Evolutionary conservation across 2,113 vertebrate species (phyloP).

Genomic region (Emydocephalus ijimae): DNA sequence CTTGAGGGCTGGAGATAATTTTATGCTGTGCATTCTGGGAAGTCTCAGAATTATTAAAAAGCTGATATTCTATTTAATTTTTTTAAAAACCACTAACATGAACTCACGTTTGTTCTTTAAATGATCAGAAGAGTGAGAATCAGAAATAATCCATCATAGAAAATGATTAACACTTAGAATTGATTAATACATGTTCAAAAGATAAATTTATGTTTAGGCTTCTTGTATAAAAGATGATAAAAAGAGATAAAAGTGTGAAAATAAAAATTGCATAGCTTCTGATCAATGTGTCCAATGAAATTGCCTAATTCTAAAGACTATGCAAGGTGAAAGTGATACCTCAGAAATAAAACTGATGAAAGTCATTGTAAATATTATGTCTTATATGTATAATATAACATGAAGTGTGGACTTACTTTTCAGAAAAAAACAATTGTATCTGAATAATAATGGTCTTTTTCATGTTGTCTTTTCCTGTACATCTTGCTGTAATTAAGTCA

Average conservation of each 20-base stretch:
- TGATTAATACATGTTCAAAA: not conserved
- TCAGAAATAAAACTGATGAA: constrained; percentile 26
- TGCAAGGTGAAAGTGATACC: constrained; percentile 5
- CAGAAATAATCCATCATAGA: constrained; percentile 12
- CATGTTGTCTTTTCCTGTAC: not conserved
- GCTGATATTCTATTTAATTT: not conserved
- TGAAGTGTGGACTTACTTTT: constrained; percentile 11
- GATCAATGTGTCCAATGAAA: not conserved
- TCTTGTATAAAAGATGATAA: constrained; percentile 14
- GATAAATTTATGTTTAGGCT: constrained; percentile 1
- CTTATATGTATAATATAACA: constrained; percentile 34
- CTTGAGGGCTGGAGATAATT: constrained; percentile 8
- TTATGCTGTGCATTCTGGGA: not conserved
- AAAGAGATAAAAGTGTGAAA: constrained; percentile 16
- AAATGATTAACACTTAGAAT: constrained; percentile 2
- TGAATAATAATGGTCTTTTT: constrained; percentile 16
- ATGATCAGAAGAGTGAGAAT: constrained; percentile 8
- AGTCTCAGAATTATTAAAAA: not conserved
- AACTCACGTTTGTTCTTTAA: not conserved
- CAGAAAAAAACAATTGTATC: constrained; percentile 25
- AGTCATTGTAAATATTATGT: not conserved
- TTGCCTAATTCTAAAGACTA: constrained; percentile 10
- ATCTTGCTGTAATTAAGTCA: constrained; percentile 26
- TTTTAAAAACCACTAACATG: not conserved
- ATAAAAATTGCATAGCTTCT: not conserved